Evolutionary conservation across 2,888 invertebrate species (phyloP), one percentile per base, ranked within the genome.

Genomic region (Chelonus formosanus): DNA sequence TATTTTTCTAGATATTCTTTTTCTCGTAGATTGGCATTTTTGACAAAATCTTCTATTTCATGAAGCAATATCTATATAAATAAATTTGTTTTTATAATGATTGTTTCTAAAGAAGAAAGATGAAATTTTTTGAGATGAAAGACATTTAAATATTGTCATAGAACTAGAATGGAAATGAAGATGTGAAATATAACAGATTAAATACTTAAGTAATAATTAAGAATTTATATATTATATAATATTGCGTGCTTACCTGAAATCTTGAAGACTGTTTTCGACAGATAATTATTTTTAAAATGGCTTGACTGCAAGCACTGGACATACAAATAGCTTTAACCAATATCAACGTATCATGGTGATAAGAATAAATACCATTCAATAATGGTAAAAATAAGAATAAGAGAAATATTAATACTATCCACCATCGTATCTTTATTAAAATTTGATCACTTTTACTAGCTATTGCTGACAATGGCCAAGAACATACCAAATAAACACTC

Each of bases 311-410:
- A 3, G 77, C 75, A 3, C 71, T 75, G 4, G 74, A 65, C 70
- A 78, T 75, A 8, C 76, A 73, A 31, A 77, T 35, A 3, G 75
- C 69, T 70, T 76, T 76, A 35, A 75, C 75, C 40, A 71, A 53
- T 4, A 65, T 50, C 5, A 70, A 59, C 2, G 73, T 8, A 60
- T 78, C 71, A 7, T 71, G 48, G 5, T 71, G 70, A 65, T 71
- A 75, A 44, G 71, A 61, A 68, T 73, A 76, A 48, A 76, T 70
- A 5, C 73, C 75, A 5, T 78, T 63, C 5, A 72, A 10, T 2
- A 78, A 56, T 3, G 78, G 75, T 54, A 76, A 60, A n/a, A 78
- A 50, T 6, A 76, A 59, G 2, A 52, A 20, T 2, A 63, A n/a
- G 7, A 71, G 61, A 40, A 73, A 71, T 2, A 69, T 20, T 10